Evolutionary conservation across 1,140 invertebrate genomes (phyloP).

Genomic region (Aphis craccivora): DNA sequence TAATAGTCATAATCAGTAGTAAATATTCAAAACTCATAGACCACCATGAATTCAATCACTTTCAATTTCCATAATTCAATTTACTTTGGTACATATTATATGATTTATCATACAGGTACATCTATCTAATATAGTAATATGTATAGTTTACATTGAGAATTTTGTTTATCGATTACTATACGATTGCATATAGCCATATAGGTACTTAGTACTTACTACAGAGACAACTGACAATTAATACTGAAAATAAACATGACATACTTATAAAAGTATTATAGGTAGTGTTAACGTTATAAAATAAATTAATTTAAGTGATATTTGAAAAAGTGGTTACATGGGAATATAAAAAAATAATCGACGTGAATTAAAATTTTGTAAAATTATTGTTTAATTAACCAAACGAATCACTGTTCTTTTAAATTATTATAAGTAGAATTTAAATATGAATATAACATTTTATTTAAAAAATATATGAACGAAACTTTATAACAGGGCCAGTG

Average conservation of each 20-base stretch:
- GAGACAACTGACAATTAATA: too few relatives aligned
- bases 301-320: background rate
- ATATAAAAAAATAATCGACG: background rate
- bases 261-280: too few relatives aligned
- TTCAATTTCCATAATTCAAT: background rate
- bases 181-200: background rate
- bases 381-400: background rate
- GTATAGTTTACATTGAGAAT: background rate
- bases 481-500: constrained; percentile 11
- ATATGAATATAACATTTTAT: background rate
- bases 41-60: background rate
- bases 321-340: background rate
- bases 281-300: background rate
- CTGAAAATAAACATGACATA: too few relatives aligned
- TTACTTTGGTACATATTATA: too few relatives aligned
- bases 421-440: background rate
- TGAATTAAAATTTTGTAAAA: background rate
- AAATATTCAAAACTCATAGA: background rate
- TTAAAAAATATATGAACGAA: background rate
- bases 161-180: background rate
- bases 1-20: background rate
- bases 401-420: background rate
- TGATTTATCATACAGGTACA: background rate
- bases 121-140: background rate
- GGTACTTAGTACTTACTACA: too few relatives aligned